Conservation (phyloP, 2,113 vertebrate species). For the Smithornis capensis region DNA sequence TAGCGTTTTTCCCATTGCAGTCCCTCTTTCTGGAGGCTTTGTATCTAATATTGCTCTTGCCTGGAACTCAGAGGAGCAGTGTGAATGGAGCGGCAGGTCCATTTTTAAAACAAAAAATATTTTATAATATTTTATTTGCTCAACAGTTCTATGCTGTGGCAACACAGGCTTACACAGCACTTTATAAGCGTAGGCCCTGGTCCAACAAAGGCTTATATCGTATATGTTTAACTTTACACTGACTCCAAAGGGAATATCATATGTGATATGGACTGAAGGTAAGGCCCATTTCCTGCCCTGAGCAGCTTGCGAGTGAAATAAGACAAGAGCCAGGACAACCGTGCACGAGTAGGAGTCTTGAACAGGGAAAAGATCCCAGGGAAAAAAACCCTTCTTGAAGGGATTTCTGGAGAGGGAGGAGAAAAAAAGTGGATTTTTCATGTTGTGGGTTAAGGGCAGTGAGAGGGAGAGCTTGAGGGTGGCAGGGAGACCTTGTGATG, state of each 20-base stretch:
- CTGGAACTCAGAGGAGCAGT: conserved; percentile 31
- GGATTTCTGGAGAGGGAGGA: neutral
- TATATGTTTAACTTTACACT: conserved; percentile 40
- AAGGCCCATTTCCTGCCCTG: conserved; percentile 49
- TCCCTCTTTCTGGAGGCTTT: conserved; percentile 37
- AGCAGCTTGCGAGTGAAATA: conserved; percentile 24
- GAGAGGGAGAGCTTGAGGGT: neutral
- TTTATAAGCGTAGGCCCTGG: conserved; percentile 48
- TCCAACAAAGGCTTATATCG: conserved; percentile 54
- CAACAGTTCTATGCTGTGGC: conserved; percentile 47
- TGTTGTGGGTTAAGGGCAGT: neutral
- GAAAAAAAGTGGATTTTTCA: neutral
- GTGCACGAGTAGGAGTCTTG: neutral
- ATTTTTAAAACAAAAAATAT: conserved; percentile 42
- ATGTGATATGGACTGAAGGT: conserved; percentile 35
- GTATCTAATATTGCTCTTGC: conserved; percentile 43
- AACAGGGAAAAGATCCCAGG: neutral
- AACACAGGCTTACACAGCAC: conserved; percentile 58
- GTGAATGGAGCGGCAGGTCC: conserved; percentile 57
- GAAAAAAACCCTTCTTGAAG: neutral
- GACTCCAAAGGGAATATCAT: conserved; percentile 54
- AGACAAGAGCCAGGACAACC: conserved; percentile 45
- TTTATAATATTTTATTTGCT: conserved; percentile 65
- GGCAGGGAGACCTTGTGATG: neutral
- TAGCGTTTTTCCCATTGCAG: conserved; percentile 55